A percentile compares a stretch with the other conserved stretches of the same genome.
Evolutionary conservation across 2,797 vertebrate genomes (phyloP).

Genomic region (Myotis myotis): DNA sequence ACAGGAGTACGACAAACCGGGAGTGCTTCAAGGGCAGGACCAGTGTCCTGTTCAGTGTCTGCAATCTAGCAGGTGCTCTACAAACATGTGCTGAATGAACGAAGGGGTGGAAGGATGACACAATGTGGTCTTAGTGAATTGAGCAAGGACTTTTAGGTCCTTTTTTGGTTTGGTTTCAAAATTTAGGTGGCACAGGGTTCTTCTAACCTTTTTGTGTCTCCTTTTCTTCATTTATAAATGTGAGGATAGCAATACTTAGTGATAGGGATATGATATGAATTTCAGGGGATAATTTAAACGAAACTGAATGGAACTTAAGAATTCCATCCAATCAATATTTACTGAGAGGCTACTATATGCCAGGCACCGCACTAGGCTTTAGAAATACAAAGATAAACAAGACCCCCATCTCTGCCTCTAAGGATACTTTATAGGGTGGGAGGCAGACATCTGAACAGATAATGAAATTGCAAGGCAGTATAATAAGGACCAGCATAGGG

Average conservation of each 20-base stretch:
- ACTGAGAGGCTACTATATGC: neutral
- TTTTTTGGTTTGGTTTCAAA: neutral
- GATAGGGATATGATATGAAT: neutral
- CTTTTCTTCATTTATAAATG: slow-evolving; percentile 9
- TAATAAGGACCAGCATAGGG: neutral
- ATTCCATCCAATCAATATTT: neutral
- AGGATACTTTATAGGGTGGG: neutral
- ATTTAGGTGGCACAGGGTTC: neutral
- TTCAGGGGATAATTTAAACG: neutral
- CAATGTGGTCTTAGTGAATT: neutral
- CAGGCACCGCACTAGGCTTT: neutral
- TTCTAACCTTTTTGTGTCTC: neutral
- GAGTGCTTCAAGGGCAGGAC: neutral
- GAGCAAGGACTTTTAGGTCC: neutral
- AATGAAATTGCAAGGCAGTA: neutral
- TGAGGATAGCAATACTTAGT: neutral
- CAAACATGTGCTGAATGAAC: neutral
- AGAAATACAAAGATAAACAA: slow-evolving; percentile 15
- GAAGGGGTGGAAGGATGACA: neutral
- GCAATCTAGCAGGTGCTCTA: neutral
- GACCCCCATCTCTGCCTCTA: neutral
- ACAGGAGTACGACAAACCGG: neutral
- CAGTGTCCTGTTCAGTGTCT: too few species aligned
- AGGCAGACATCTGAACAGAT: neutral
- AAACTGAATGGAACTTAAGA: neutral